Conservation (phyloP, 2,888 invertebrate species). For the Nineta flava region DNA sequence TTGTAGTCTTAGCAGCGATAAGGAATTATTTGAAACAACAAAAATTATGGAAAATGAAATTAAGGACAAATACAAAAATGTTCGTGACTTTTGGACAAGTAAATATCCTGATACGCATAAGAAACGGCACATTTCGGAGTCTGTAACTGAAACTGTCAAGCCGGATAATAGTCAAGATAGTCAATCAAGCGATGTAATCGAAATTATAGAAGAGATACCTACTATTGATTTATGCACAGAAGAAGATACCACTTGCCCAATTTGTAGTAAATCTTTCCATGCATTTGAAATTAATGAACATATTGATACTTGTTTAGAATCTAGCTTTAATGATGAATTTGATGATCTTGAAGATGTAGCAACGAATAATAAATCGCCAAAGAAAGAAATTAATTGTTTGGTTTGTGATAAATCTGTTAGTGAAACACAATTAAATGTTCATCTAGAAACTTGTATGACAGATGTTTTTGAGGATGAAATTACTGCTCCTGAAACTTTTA, state of each 20-base stretch:
- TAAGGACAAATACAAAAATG: too few relatives aligned
- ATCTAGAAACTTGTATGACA: constrained; percentile 23
- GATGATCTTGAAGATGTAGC: constrained; percentile 20
- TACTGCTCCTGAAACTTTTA: not conserved
- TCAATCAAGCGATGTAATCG: too few relatives aligned
- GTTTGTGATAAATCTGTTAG: constrained; percentile 24
- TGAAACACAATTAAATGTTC: constrained; percentile 23
- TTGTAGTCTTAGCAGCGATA: not conserved
- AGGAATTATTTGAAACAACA: too few relatives aligned
- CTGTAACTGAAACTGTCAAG: too few relatives aligned
- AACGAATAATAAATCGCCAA: constrained; percentile 3
- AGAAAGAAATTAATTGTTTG: constrained; percentile 22
- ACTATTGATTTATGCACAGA: not conserved
- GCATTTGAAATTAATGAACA: constrained; percentile 21
- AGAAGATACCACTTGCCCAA: constrained; percentile 10
- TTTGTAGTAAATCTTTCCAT: not conserved
- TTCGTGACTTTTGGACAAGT: too few relatives aligned
- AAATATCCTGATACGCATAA: too few relatives aligned
- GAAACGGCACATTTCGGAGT: too few relatives aligned
- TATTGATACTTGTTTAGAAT: constrained; percentile 33
- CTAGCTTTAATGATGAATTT: constrained; percentile 30
- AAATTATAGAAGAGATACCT: too few relatives aligned
- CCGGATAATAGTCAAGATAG: too few relatives aligned
- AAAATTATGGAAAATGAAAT: too few relatives aligned
- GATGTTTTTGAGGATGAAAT: constrained; percentile 5